These are phyloP conservation scores for Dinothrombium tinctorium DNA, from an alignment of 1,140 invertebrate species.

Conservation along the genomic window DNA sequence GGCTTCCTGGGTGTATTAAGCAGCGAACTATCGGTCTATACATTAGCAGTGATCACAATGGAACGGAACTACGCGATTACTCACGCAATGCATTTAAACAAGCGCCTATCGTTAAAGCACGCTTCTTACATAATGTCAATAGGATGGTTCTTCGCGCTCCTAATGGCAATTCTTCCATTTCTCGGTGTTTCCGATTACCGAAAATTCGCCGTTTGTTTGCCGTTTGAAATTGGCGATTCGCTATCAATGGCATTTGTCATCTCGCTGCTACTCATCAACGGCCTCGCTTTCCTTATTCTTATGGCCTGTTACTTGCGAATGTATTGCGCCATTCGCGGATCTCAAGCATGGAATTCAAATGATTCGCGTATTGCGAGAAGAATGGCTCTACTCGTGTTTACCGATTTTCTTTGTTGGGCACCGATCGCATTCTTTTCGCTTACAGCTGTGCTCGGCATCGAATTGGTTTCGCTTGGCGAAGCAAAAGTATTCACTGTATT, in stretches of 20 bases:
- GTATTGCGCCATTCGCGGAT: slow-evolving; percentile 85
- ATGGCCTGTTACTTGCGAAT: slow-evolving; percentile 95
- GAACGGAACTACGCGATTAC: slow-evolving; percentile 70
- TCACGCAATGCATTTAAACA: slow-evolving; percentile 50
- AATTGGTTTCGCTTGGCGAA: slow-evolving; percentile 54
- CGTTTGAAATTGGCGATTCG: slow-evolving; percentile 57
- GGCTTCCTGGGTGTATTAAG: slow-evolving; percentile 69
- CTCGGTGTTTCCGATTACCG: slow-evolving; percentile 79
- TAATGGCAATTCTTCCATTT: slow-evolving; percentile 67
- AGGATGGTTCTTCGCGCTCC: slow-evolving; percentile 71
- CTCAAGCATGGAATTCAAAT: slow-evolving; percentile 83
- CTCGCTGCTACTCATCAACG: slow-evolving; percentile 80
- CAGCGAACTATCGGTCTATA: slow-evolving; percentile 60
- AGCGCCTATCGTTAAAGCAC: slow-evolving; percentile 35
- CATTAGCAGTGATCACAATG: slow-evolving; percentile 56
- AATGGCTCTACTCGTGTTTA: slow-evolving; percentile 90
- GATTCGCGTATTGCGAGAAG: slow-evolving; percentile 87
- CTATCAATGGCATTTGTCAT: slow-evolving; percentile 65
- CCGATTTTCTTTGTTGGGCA: slow-evolving; percentile 91
- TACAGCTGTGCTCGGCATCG: slow-evolving; percentile 47
- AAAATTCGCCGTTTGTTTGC: slow-evolving; percentile 84
- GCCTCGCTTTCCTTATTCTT: slow-evolving; percentile 70
- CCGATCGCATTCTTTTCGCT: slow-evolving; percentile 90
- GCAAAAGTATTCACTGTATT: slow-evolving; percentile 71
- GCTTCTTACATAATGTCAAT: slow-evolving; percentile 62